Percentiles rank a stretch among this genome's conserved stretches.
These are phyloP conservation scores for Meloidogyne hapla DNA, from an alignment of 1,140 invertebrate species.

Conservation along the genomic window DNA sequence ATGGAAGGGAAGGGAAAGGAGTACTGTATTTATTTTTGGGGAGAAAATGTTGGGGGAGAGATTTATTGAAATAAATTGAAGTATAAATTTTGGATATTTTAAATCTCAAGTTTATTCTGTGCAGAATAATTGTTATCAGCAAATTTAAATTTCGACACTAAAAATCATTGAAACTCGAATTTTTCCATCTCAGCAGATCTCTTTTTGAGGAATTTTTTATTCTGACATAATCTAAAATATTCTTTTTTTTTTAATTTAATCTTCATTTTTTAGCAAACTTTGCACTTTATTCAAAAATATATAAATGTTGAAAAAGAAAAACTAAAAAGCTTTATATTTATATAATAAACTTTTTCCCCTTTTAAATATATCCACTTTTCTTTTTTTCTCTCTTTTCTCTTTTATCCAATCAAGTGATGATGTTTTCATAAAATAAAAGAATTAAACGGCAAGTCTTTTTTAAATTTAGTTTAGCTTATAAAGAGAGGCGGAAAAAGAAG, in stretches of 20 bases:
- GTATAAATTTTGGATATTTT: too few species aligned
- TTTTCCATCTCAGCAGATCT: too few species aligned
- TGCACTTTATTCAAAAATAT: background rate
- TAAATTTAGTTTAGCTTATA: background rate
- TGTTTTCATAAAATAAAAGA: background rate
- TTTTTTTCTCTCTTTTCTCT: background rate
- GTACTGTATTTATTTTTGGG: background rate
- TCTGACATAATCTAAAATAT: too few species aligned
- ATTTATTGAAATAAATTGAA: too few species aligned
- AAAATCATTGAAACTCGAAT: too few species aligned
- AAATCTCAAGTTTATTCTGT: too few species aligned
- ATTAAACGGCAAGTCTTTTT: too few species aligned
- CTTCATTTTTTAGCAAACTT: background rate
- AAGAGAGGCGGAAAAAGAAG: background rate
- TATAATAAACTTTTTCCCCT: too few species aligned
- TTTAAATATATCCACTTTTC: background rate
- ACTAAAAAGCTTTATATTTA: background rate
- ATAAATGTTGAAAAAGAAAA: background rate
- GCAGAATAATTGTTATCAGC: too few species aligned
- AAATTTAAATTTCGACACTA: too few species aligned
- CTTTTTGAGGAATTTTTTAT: too few species aligned
- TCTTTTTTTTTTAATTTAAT: background rate
- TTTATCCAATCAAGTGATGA: background rate
- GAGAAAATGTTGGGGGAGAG: too few species aligned
- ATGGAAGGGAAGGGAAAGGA: background rate